phyloP scores from a whole-genome alignment of 2,113 vertebrate species.

The Tautogolabrus adspersus region DNA sequence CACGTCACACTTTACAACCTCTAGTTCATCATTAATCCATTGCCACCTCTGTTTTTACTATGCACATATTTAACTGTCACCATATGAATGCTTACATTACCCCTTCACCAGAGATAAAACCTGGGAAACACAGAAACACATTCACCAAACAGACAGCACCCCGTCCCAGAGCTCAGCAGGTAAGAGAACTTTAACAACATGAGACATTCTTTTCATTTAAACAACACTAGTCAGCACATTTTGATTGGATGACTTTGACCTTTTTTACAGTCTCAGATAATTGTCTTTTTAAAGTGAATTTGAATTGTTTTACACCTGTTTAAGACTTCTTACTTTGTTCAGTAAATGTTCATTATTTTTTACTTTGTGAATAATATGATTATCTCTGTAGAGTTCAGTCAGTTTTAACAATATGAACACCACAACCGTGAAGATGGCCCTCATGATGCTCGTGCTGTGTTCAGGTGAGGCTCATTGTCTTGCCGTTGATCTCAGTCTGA shows the following conservation, averaged over 20 bases:
- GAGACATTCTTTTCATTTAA: background rate
- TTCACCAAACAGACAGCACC: background rate
- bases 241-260: too few relatives aligned
- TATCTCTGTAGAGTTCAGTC: background rate
- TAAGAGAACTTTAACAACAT: conserved; percentile 25
- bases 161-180: conserved; percentile 8
- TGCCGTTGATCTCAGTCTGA: background rate
- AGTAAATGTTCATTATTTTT: too few relatives aligned
- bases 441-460: conserved; percentile 35
- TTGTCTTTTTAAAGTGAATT: too few relatives aligned
- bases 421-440: background rate
- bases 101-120: background rate
- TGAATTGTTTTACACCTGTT: too few relatives aligned
- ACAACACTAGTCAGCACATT: background rate
- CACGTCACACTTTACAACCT: background rate
- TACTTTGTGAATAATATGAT: too few relatives aligned
- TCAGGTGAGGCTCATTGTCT: conserved; percentile 39
- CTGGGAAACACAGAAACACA: background rate
- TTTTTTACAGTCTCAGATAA: too few relatives aligned
- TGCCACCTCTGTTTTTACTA: conserved; percentile 32
- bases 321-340: too few relatives aligned
- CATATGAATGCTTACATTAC: background rate
- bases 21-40: conserved; percentile 37
- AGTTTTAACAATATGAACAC: background rate
- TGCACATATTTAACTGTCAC: conserved; percentile 4